Evolutionary conservation across 2,888 invertebrate species (phyloP).

Genomic region (Ptycholaimellus sp.): DNA sequence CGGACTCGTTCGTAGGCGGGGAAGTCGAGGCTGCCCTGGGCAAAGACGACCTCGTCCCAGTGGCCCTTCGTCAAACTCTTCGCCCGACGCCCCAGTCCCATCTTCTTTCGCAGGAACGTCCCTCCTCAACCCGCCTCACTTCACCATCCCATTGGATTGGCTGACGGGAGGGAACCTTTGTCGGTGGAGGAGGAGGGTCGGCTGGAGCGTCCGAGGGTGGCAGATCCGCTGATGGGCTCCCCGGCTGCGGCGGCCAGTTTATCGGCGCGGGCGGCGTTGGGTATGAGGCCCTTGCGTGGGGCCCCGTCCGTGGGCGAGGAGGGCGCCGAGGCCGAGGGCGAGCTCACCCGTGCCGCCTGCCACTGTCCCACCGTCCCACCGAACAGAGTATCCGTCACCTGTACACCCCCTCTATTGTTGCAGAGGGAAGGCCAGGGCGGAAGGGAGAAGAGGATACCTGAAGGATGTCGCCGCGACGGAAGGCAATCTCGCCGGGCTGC

Average conservation of each 20-base stretch:
- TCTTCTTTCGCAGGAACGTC: slow-evolving; percentile 2
- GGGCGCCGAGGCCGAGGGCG: slow-evolving; percentile 15
- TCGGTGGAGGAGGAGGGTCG: no score
- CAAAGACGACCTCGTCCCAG: slow-evolving; percentile 83
- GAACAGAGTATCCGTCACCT: slow-evolving; percentile 82
- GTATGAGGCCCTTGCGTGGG: slow-evolving; percentile 19
- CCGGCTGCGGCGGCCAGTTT: no score
- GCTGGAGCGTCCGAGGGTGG: no score
- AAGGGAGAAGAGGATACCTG: no score
- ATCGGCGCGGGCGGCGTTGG: no score
- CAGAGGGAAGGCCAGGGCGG: no score
- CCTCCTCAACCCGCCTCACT: no score
- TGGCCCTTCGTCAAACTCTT: slow-evolving; percentile 81
- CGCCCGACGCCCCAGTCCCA: slow-evolving; percentile 33
- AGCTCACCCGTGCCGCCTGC: slow-evolving; percentile 44
- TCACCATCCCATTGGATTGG: no score
- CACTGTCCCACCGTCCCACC: slow-evolving; percentile 90
- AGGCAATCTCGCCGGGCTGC: slow-evolving; percentile 64
- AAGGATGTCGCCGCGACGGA: slow-evolving; percentile 80
- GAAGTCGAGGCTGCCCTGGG: slow-evolving; percentile 21
- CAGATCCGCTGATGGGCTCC: no score
- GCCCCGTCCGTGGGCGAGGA: slow-evolving; percentile 13
- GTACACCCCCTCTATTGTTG: no score
- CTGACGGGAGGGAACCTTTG: no score
- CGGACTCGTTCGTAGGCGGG: slow-evolving; percentile 78